These are phyloP conservation scores for Mesopsocus fuscifrons DNA, from an alignment of 2,888 invertebrate species.

Conservation along the genomic window DNA sequence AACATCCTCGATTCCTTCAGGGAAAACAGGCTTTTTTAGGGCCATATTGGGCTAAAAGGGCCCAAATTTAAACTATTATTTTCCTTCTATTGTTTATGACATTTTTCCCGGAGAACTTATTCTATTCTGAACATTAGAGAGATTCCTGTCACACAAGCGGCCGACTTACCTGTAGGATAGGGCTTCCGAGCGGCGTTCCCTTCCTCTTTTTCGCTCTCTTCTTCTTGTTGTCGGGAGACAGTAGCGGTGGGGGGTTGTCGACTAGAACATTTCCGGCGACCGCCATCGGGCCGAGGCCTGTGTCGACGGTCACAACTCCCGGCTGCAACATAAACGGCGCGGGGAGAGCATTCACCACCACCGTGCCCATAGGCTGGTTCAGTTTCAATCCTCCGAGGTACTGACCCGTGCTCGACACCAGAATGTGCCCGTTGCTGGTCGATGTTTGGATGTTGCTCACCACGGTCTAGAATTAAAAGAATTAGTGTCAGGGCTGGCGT, in stretches of 20 bases:
- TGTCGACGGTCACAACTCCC: slow-evolving; percentile 55
- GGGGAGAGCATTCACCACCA: slow-evolving; percentile 60
- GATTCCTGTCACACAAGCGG: too few species aligned
- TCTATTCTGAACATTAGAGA: too few species aligned
- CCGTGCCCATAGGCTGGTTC: slow-evolving; percentile 46
- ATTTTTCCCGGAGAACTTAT: too few species aligned
- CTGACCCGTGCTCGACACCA: slow-evolving; percentile 59
- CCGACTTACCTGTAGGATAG: slow-evolving; percentile 2
- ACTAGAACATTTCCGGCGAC: slow-evolving; percentile 24
- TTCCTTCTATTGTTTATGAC: too few species aligned
- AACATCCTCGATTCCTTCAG: too few species aligned
- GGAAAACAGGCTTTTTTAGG: too few species aligned
- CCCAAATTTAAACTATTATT: too few species aligned
- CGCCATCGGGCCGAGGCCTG: not conserved
- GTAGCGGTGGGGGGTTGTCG: slow-evolving; percentile 21
- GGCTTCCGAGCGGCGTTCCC: not conserved
- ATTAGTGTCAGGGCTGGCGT: too few species aligned
- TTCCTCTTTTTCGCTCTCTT: slow-evolving; percentile 31
- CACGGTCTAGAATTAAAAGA: too few species aligned
- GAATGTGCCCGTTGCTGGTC: slow-evolving; percentile 39
- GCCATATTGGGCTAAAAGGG: too few species aligned
- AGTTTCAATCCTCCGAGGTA: slow-evolving; percentile 44
- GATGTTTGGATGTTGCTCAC: slow-evolving; percentile 19
- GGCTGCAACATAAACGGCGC: slow-evolving; percentile 63
- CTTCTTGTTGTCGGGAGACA: slow-evolving; percentile 43